Conservation (phyloP, 92 coral and sea anemone genomes). For the Palythoa caribaeorum region DNA sequence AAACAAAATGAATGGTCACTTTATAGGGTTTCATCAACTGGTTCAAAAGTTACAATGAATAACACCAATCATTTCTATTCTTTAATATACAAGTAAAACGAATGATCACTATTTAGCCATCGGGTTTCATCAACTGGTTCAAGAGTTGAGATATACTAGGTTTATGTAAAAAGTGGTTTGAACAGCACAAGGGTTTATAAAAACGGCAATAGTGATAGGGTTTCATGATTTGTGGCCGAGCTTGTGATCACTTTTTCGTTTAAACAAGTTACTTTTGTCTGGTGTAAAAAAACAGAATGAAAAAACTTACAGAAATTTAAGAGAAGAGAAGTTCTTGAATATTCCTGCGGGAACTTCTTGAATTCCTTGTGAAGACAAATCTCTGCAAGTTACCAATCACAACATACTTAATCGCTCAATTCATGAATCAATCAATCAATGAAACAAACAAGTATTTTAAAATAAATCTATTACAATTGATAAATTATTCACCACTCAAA, state of each 20-base stretch:
- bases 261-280: neutral
- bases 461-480: too few relatives aligned
- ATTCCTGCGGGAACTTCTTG: constrained; percentile 75
- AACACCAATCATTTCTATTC: too few relatives aligned
- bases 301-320: constrained; percentile 78
- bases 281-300: neutral
- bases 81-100: too few relatives aligned
- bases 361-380: constrained; percentile 79
- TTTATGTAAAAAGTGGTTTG: too few relatives aligned
- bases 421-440: neutral
- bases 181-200: too few relatives aligned
- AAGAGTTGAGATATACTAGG: neutral
- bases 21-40: neutral
- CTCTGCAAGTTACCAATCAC: constrained; percentile 54
- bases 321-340: constrained; percentile 76
- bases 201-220: too few relatives aligned
- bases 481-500: too few relatives aligned
- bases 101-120: too few relatives aligned
- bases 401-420: neutral
- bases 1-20: too few relatives aligned
- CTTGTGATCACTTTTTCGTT: too few relatives aligned
- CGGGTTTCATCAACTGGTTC: neutral
- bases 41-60: neutral
- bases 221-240: too few relatives aligned
- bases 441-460: neutral